A percentile compares a stretch with the other conserved stretches of the same genome.
These are phyloP conservation scores for Oxyruncus cristatus DNA, from an alignment of 2,113 vertebrate species.

Conservation along the genomic window DNA sequence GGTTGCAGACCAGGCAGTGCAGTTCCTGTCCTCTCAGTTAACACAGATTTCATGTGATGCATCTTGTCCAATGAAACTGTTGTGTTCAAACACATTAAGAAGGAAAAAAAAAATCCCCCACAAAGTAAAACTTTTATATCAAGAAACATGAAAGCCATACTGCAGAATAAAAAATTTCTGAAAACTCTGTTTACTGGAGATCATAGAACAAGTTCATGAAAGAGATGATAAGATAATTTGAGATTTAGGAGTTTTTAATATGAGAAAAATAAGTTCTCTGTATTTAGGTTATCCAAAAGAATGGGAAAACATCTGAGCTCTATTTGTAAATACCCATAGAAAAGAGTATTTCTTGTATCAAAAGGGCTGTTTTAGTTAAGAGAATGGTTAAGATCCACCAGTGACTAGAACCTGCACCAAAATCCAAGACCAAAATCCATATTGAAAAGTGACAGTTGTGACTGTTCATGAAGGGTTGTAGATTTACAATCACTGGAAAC, in stretches of 20 bases:
- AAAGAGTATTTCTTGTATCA: not conserved
- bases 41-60: not conserved
- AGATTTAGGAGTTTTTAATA: not conserved
- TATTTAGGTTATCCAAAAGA: not conserved
- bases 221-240: not conserved
- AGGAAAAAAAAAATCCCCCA: not conserved
- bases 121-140: not conserved
- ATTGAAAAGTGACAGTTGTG: not conserved
- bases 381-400: not conserved
- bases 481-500: not conserved
- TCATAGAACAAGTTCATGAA: not conserved
- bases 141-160: not conserved
- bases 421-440: not conserved
- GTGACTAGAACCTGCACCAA: not conserved
- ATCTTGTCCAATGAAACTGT: not conserved
- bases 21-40: not conserved
- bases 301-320: not conserved
- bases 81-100: not conserved
- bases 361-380: not conserved
- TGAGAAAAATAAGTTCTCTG: not conserved
- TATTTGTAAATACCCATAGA: not conserved
- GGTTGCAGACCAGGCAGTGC: not conserved
- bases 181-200: not conserved
- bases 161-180: not conserved
- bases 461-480: not conserved